Evolutionary conservation across 1,140 invertebrate genomes (phyloP).

Genomic region (Drosophila malerkotliana): DNA sequence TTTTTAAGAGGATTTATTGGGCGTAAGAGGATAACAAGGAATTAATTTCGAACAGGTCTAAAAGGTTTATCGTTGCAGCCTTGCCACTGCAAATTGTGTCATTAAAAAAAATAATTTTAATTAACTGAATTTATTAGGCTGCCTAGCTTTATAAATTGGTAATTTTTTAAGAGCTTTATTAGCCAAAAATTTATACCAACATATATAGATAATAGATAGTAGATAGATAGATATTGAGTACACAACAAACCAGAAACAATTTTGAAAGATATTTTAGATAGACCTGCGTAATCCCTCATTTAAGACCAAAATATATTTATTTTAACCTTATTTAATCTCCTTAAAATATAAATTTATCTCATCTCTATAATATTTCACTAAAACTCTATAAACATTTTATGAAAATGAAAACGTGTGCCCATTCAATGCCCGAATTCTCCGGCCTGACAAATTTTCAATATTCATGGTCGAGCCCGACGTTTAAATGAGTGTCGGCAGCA

Average conservation of each 20-base stretch:
- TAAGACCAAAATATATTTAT: background rate
- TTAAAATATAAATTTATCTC: background rate
- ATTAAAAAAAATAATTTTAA: conserved; percentile 5
- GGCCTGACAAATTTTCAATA: conserved; percentile 28
- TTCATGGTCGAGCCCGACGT: conserved; percentile 29
- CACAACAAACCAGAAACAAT: no score
- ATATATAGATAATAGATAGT: no score
- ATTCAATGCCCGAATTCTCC: conserved; percentile 24
- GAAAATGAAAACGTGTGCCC: background rate
- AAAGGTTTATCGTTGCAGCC: conserved; percentile 16
- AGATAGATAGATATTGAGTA: no score
- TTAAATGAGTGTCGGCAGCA: conserved; percentile 32
- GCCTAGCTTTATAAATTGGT: background rate
- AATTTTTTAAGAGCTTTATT: background rate
- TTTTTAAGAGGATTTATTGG: conserved; percentile 29
- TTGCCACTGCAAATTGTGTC: conserved; percentile 4
- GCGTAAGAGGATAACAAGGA: conserved; percentile 35
- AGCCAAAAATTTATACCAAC: background rate
- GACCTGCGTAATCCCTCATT: no score
- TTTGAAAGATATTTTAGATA: no score
- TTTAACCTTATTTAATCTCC: background rate
- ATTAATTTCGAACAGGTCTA: conserved; percentile 3
- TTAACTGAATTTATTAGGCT: background rate
- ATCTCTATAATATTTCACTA: background rate
- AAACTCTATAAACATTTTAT: background rate